Evolutionary conservation across 2,113 vertebrate genomes (phyloP).

Genomic region (Chionomys nivalis): DNA sequence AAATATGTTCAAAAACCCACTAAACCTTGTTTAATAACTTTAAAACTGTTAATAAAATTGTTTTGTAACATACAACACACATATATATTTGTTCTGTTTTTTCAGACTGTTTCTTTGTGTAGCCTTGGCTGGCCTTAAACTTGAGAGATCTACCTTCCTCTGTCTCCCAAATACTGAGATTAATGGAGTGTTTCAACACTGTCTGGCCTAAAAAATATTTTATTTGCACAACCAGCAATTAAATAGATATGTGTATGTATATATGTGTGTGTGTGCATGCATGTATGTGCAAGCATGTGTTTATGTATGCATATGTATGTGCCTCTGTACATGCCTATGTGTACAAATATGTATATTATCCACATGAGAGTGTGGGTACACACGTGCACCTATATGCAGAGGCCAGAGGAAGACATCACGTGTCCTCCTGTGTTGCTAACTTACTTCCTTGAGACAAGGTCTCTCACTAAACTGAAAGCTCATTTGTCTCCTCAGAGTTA

Average conservation of each 20-base stretch:
- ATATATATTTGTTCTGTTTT: not conserved
- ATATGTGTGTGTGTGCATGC: not conserved
- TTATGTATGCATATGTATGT: not conserved
- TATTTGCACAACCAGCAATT: slow-evolving; percentile 30
- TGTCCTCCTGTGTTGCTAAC: not conserved
- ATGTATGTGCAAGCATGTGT: not conserved
- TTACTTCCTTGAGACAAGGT: not conserved
- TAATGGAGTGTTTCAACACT: not conserved
- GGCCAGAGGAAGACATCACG: not conserved
- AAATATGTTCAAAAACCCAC: slow-evolving; percentile 5
- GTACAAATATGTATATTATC: no score
- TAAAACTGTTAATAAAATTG: slow-evolving; percentile 33
- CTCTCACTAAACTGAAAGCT: not conserved
- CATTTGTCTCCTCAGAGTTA: not conserved
- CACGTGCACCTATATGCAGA: not conserved
- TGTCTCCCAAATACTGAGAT: not conserved
- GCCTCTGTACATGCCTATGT: not conserved
- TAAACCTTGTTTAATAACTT: not conserved
- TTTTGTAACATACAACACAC: not conserved
- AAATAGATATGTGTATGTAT: not conserved
- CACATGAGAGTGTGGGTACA: not conserved
- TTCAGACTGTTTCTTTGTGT: not conserved
- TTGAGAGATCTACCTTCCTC: not conserved
- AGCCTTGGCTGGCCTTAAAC: not conserved
- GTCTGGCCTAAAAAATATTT: not conserved